Evolutionary conservation across 23 tunicate species (phyloP), one percentile per base, ranked within the genome.

Genomic region (Trididemnum nubilum): DNA sequence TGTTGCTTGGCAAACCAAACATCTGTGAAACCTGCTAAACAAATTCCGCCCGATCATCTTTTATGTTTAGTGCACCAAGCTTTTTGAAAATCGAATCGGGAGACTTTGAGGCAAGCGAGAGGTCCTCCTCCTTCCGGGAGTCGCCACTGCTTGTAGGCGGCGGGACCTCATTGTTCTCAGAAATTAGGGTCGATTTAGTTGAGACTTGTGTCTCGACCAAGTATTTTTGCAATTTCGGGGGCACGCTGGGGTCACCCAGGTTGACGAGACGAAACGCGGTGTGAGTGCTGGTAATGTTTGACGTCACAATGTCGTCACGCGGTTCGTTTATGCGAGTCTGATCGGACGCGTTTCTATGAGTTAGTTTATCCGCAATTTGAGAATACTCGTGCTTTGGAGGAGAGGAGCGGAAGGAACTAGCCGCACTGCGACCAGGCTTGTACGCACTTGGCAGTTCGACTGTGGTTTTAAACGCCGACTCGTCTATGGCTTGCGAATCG

Each of bases 381-480:
- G 65, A 28, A 35, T 82, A 82, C 32, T 82, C 86, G 30, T 49
- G 78, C 31, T 54, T 49, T 1, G 75, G 84, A 27, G 86, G 60
- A 58, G 36, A 2, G 30, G 67, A 5, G 32, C 76, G 67, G 5
- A 70, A 31, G 24, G 78, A 29, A 33, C 86, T 82, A 50, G 86
- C 86, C 24, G 86, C 86, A 51, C 86, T 82, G 29, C 67, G 86
- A 38, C 78, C 52, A 0, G 86, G 86, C 36, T 82, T 82, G 78
- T 82, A 82, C 1, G 84, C n/a, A 3, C 75, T n/a, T 22, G 28
- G 5, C 5, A 24, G 22, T 4, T 22, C 26, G 5, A n/a, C 25
- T 3, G 3, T n/a, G 22, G 18, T 5, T n/a, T 12, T 12, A 23
- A 3, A 3, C 29, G 67, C 26, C 35, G 30, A 27, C 21, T 75